Evolutionary conservation across 2,113 vertebrate species (phyloP), one percentile per base, ranked within the genome.

Genomic region (Serinus canaria): DNA sequence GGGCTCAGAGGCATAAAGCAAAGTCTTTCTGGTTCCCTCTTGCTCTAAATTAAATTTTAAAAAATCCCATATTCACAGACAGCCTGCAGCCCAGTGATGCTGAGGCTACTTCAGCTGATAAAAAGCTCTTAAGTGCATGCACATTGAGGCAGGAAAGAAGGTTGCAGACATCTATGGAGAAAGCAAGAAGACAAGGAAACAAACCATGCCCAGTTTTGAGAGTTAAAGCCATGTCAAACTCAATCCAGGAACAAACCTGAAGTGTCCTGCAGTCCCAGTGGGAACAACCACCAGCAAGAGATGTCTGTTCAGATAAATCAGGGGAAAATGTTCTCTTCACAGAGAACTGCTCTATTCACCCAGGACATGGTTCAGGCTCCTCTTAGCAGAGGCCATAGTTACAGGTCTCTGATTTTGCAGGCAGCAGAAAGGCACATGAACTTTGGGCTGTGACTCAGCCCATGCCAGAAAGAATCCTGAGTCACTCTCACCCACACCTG

Each of bases 401-500:
- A 83, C 39, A 87, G 56, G 87, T 69, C 33, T 88, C 60, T 79
- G 44, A 70, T 86, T 83, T 70, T 89, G 50, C 78, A 69, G 87
- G 58, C 62, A 84, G 63, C 37, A 83, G 49, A 95, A 70, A 87
- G 83, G 35, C 66, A 73, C 43, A 50, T 25, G 27, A 78, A 86
- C 55, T 47, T 56, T 31, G 43, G 3, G 3, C 77, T 55, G 31
- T 83, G 88, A 92, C 53, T 96, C 85, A 94, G 72, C 52, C 82
- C 60, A 59, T 69, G 64, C 59, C 74, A 94, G 47, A 68, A 84
- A 63, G 72, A 67, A 47, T 56, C 86, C 83, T 76, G 91, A 96
- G 79, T 96, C 81, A 17, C 87, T 56, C 81, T 90, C 70, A 90
- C 87, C 90, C 73, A 44, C 83, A 90, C 55, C 87, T 92, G 91